Conservation (phyloP, 2,797 vertebrate genomes). For the Buphagus erythrorhynchus region DNA sequence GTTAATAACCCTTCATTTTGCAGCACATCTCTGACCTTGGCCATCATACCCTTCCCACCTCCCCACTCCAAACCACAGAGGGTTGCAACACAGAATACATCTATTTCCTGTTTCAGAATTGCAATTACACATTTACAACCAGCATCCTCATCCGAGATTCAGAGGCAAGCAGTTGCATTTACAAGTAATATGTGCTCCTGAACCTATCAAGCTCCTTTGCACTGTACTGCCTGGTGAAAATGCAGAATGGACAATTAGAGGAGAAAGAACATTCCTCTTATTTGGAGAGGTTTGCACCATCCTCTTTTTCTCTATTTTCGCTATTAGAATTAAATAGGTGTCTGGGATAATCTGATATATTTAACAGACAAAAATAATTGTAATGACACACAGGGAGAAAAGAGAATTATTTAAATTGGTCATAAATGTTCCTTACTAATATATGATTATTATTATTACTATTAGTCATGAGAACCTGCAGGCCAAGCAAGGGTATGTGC, state of each 20-base stretch:
- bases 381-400: neutral
- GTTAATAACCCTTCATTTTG: neutral
- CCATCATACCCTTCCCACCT: neutral
- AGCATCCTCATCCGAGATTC: neutral
- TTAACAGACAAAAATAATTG: neutral
- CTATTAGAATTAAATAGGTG: neutral
- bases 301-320: neutral
- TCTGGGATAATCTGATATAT: neutral
- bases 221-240: neutral
- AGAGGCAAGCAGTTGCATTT: neutral
- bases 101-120: constrained; percentile 63
- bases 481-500: neutral
- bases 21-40: neutral
- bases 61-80: neutral
- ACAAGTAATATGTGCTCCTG: neutral
- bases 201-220: neutral
- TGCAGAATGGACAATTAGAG: neutral
- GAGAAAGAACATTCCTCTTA: neutral
- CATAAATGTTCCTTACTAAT: neutral
- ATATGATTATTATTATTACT: neutral
- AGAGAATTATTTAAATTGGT: neutral
- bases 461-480: neutral
- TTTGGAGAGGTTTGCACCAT: neutral
- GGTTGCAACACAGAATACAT: neutral
- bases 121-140: neutral